Conservation (phyloP, 2,797 vertebrate genomes). For the Pseudomugil tenellus region DNA sequence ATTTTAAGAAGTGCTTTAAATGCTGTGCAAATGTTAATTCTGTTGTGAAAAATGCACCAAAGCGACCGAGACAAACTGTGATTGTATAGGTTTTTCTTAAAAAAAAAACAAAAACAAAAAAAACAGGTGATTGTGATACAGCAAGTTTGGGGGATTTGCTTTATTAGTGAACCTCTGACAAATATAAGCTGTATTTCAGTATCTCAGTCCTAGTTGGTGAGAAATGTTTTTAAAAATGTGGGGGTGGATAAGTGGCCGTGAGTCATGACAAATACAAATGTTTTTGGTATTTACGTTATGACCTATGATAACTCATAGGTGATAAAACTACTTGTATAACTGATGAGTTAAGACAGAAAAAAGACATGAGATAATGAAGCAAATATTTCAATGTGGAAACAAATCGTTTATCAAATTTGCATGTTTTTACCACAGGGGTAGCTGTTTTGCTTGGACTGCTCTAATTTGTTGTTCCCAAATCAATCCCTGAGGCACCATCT, state of each 20-base stretch:
- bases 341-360: not conserved
- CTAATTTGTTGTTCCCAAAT: not conserved
- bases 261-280: not conserved
- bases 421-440: conserved; percentile 51
- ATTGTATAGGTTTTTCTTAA: too few species aligned
- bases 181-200: too few species aligned
- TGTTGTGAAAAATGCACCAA: too few species aligned
- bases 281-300: not conserved
- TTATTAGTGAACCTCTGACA: too few species aligned
- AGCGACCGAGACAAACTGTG: too few species aligned
- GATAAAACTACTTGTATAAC: not conserved
- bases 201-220: too few species aligned
- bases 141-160: too few species aligned
- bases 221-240: too few species aligned
- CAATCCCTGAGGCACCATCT: not conserved
- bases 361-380: not conserved
- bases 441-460: conserved; percentile 14
- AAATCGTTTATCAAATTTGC: conserved; percentile 23
- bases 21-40: too few species aligned
- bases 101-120: too few species aligned
- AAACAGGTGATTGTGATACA: too few species aligned
- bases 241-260: not conserved
- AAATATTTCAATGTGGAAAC: not conserved
- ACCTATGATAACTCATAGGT: not conserved
- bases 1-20: too few species aligned